Evolutionary conservation across 1,140 invertebrate species (phyloP).

Genomic region (Pachyrhynchus sulphureomaculatus): DNA sequence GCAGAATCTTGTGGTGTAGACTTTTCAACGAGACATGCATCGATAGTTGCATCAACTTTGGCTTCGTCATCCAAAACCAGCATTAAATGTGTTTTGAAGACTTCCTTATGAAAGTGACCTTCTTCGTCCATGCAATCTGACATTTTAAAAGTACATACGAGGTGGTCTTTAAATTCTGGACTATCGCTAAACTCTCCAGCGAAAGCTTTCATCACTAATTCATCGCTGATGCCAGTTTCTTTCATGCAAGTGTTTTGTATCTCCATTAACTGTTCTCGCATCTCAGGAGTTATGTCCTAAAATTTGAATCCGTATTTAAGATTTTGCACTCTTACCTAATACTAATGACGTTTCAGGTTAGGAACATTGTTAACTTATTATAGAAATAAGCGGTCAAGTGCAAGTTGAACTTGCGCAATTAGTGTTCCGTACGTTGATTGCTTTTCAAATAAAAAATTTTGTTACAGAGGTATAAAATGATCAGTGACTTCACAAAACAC

Average conservation of each 20-base stretch:
- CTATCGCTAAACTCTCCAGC: neutral
- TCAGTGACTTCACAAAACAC: too few relatives aligned
- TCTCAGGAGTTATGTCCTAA: too few relatives aligned
- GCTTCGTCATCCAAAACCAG: neutral
- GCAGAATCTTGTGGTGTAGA: neutral
- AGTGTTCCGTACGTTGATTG: too few relatives aligned
- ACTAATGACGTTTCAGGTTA: too few relatives aligned
- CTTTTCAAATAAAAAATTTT: too few relatives aligned
- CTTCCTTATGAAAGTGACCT: neutral
- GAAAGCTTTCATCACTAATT: constrained; percentile 5
- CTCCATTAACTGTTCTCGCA: neutral
- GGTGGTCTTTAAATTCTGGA: constrained; percentile 1
- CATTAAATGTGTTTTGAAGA: neutral
- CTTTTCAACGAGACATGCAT: neutral
- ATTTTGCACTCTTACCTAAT: too few relatives aligned
- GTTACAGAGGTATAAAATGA: too few relatives aligned
- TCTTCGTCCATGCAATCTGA: neutral
- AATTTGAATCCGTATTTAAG: too few relatives aligned
- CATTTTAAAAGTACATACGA: neutral
- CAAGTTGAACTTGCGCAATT: too few relatives aligned
- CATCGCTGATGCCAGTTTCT: constrained; percentile 10
- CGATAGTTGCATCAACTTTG: neutral
- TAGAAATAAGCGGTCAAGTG: too few relatives aligned
- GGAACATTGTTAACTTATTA: too few relatives aligned
- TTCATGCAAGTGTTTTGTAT: constrained; percentile 7